A percentile compares a stretch with the other conserved stretches of the same genome.
phyloP scores from a whole-genome alignment of 2,113 vertebrate genomes.

The Neogale vison region DNA sequence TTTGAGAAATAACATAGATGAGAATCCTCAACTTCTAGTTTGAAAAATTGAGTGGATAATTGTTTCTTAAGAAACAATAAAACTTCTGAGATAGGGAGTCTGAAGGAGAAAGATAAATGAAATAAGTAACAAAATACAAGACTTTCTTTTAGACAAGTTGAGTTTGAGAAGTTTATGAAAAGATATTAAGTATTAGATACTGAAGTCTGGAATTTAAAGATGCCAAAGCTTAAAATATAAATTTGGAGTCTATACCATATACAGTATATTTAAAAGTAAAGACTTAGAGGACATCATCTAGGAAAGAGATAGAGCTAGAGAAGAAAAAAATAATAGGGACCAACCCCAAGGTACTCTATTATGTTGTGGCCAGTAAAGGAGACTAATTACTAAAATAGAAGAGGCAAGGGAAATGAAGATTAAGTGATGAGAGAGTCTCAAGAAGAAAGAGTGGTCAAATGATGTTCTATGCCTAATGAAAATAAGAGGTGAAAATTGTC shows the following conservation, averaged over 20 bases:
- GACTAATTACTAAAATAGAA: neutral
- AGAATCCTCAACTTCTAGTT: neutral
- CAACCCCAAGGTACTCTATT: neutral
- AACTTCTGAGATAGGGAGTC: neutral
- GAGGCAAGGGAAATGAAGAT: neutral
- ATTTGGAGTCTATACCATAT: neutral
- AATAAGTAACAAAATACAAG: neutral
- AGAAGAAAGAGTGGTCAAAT: neutral
- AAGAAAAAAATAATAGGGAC: neutral
- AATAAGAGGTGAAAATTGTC: neutral
- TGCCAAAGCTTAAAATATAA: neutral
- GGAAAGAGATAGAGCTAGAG: neutral
- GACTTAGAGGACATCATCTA: neutral
- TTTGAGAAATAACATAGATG: neutral
- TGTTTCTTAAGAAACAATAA: neutral
- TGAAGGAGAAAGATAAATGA: neutral
- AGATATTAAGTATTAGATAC: neutral
- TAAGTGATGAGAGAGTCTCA: neutral
- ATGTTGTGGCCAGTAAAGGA: neutral
- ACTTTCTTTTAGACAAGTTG: neutral
- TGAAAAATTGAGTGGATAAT: neutral
- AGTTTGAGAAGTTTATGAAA: neutral
- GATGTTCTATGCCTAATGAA: neutral
- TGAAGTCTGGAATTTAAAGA: neutral
- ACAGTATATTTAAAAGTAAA: neutral